Evolutionary conservation across 1,140 invertebrate species (phyloP).

Genomic region (Hyposmocoma kahamanoa): DNA sequence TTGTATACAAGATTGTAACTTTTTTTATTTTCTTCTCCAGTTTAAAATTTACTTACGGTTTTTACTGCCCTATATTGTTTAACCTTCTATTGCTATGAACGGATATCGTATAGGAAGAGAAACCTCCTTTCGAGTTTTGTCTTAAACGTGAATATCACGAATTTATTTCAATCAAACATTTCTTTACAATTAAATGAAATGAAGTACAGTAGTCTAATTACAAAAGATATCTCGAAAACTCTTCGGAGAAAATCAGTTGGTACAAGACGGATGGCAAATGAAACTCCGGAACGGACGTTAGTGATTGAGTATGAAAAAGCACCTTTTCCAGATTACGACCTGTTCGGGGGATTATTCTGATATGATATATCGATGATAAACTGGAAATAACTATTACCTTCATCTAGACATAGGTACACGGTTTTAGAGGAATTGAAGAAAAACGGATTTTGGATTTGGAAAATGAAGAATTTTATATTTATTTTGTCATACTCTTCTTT

Average conservation of each 20-base stretch:
- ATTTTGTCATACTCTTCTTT: too few species aligned
- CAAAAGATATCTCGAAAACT: background rate
- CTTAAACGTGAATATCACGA: too few species aligned
- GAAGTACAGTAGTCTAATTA: background rate
- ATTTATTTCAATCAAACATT: too few species aligned
- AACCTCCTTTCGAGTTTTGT: too few species aligned
- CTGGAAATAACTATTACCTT: too few species aligned
- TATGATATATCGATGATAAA: background rate
- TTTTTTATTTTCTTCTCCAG: too few species aligned
- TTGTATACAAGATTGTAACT: too few species aligned
- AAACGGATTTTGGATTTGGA: background rate
- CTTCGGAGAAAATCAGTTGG: constrained; percentile 22
- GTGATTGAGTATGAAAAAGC: constrained; percentile 68
- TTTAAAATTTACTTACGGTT: too few species aligned
- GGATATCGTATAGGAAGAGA: too few species aligned
- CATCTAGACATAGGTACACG: background rate
- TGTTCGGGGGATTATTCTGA: constrained; percentile 13
- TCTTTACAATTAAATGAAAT: too few species aligned
- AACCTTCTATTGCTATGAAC: too few species aligned
- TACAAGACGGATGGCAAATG: constrained; percentile 59
- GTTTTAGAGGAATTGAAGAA: background rate
- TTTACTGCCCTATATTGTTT: too few species aligned
- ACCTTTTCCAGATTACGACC: constrained; percentile 43
- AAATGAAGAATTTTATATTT: background rate
- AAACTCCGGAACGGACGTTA: constrained; percentile 28